Percentiles rank a stretch among this genome's conserved stretches.
These are phyloP conservation scores for Parapristionchus giblindavisi DNA, from an alignment of 2,888 invertebrate genomes.

Conservation along the genomic window DNA sequence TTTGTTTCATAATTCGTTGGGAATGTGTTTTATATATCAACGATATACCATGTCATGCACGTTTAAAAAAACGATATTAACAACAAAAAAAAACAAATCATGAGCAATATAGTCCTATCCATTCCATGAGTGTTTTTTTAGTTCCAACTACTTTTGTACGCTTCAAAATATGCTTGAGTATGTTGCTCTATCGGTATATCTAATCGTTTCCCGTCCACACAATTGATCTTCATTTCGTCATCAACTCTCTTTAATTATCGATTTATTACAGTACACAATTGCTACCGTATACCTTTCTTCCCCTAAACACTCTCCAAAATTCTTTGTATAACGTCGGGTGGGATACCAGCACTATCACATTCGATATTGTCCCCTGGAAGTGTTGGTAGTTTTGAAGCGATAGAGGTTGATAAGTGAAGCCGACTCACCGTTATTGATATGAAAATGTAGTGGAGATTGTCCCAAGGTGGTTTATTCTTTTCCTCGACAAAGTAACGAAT, in stretches of 20 bases:
- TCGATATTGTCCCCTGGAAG: background rate
- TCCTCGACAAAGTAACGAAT: background rate
- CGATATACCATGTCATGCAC: too few relatives aligned
- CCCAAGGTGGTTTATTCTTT: background rate
- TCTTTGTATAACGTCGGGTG: background rate
- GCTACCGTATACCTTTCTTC: too few relatives aligned
- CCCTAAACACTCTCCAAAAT: background rate
- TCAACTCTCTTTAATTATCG: background rate
- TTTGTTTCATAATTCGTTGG: too few relatives aligned
- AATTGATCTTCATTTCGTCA: background rate
- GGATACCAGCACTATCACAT: background rate
- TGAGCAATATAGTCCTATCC: too few relatives aligned
- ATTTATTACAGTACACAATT: background rate
- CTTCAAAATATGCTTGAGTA: background rate
- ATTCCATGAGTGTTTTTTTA: too few relatives aligned
- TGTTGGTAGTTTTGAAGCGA: background rate
- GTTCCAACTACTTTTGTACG: background rate
- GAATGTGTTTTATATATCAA: too few relatives aligned
- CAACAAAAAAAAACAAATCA: too few relatives aligned
- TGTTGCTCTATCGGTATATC: background rate
- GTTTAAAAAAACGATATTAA: too few relatives aligned
- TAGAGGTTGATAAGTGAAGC: background rate
- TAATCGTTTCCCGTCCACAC: background rate
- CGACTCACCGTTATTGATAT: background rate
- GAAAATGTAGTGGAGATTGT: background rate